Conservation (phyloP, 30 jellyfish, hydroid and myxozoan genomes). For the Aurelia aurita region DNA sequence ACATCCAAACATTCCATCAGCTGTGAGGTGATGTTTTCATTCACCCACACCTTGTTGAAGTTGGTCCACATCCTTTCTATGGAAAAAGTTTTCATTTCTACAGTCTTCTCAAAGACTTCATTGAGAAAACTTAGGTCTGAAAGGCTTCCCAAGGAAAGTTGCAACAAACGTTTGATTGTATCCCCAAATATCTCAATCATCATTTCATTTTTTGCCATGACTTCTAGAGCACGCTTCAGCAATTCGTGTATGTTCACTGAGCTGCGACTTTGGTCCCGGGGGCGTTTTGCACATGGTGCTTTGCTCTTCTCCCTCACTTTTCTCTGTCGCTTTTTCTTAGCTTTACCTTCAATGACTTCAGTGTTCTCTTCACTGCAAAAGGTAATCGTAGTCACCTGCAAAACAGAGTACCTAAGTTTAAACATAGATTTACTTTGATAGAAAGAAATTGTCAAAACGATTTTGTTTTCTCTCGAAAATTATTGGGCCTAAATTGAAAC, state of each 20-base stretch:
- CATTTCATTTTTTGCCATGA: slow-evolving; percentile 25
- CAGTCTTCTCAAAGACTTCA: slow-evolving; percentile 11
- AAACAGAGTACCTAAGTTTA: background rate
- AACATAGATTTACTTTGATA: background rate
- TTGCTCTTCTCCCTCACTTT: background rate
- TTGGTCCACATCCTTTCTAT: slow-evolving; percentile 23
- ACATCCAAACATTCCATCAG: slow-evolving; percentile 12
- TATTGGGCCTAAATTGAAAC: background rate
- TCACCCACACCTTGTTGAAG: slow-evolving; percentile 34
- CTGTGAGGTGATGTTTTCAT: background rate
- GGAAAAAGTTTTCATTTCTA: slow-evolving; percentile 7
- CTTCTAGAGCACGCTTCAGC: slow-evolving; percentile 12
- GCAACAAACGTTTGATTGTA: background rate
- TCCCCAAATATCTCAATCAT: slow-evolving; percentile 23
- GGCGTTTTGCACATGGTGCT: background rate
- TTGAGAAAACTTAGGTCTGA: background rate
- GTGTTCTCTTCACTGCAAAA: slow-evolving; percentile 15
- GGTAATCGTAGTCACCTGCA: slow-evolving; percentile 28
- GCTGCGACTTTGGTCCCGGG: background rate
- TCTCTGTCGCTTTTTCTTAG: background rate
- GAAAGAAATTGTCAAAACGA: background rate
- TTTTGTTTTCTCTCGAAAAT: background rate
- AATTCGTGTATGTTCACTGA: background rate
- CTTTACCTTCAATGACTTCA: background rate
- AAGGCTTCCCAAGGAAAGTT: background rate